Conservation (phyloP, 2,888 invertebrate species). For the Spatulosminthurus flaviceps region DNA sequence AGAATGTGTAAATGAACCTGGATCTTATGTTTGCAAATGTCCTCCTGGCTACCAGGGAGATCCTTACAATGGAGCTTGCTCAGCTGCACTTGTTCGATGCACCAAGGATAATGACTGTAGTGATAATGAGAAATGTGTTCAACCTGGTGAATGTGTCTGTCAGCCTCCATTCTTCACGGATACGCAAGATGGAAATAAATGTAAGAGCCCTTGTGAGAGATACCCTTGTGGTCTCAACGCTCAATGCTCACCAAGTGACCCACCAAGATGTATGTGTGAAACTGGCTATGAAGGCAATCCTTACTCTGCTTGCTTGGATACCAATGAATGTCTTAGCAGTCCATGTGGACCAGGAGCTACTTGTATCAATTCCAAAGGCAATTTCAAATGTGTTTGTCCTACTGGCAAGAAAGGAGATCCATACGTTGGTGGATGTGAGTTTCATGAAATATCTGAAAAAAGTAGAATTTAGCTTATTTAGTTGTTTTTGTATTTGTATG, state of each 20-base stretch:
- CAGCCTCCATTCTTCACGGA: conserved; percentile 88
- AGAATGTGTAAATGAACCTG: conserved; percentile 81
- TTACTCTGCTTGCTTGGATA: conserved; percentile 77
- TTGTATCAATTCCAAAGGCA: conserved; percentile 86
- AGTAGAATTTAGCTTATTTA: neutral
- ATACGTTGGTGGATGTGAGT: conserved; percentile 81
- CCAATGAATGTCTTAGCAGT: conserved; percentile 81
- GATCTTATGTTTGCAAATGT: conserved; percentile 82
- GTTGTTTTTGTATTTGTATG: neutral
- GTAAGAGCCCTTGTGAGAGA: conserved; percentile 91
- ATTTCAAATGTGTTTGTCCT: conserved; percentile 86
- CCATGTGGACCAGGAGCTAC: conserved; percentile 90
- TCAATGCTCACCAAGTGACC: conserved; percentile 87
- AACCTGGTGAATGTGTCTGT: conserved; percentile 90
- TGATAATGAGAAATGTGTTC: conserved; percentile 87
- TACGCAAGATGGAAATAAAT: conserved; percentile 81
- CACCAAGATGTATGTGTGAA: conserved; percentile 88
- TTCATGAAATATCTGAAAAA: neutral
- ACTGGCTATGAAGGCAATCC: conserved; percentile 85
- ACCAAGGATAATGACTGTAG: conserved; percentile 84
- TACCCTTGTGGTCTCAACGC: conserved; percentile 90
- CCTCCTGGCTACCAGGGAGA: conserved; percentile 75
- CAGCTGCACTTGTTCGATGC: conserved; percentile 83
- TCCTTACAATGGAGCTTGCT: conserved; percentile 80
- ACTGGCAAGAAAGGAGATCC: conserved; percentile 85